Percentiles rank a stretch among this genome's conserved stretches.
Evolutionary conservation across 2,888 invertebrate species (phyloP).

Genomic region (Tipula confusa): DNA sequence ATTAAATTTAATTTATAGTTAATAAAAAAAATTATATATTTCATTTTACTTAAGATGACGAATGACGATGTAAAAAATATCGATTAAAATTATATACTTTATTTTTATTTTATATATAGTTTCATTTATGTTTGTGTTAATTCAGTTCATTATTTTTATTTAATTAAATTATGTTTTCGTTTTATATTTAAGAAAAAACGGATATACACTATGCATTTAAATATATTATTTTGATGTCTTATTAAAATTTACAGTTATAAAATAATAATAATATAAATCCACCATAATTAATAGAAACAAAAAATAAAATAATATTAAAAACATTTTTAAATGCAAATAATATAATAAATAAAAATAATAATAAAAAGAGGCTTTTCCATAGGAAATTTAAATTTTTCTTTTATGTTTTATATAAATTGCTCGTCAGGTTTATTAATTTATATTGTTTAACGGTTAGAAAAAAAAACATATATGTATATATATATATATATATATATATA

Average conservation of each 20-base stretch:
- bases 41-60: neutral
- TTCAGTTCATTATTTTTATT: conserved; percentile 15
- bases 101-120: neutral
- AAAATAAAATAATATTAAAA: neutral
- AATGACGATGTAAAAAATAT: conserved; percentile 6
- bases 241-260: neutral
- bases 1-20: neutral
- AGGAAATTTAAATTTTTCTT: neutral
- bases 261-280: neutral
- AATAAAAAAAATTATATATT: conserved; percentile 5
- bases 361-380: neutral
- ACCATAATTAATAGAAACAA: neutral
- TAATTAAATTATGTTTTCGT: neutral
- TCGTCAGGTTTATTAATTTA: conserved; percentile 15
- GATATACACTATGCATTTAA: neutral
- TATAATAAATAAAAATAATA: conserved; percentile 4
- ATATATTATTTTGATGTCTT: neutral
- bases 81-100: conserved; percentile 9
- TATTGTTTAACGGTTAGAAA: neutral
- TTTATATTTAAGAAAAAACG: neutral
- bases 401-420: neutral
- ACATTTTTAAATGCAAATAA: neutral
- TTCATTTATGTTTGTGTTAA: neutral
- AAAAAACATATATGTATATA: neutral
- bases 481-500: too few species aligned